Conservation (phyloP, 2,113 vertebrate genomes). For the Grantiella picta region DNA sequence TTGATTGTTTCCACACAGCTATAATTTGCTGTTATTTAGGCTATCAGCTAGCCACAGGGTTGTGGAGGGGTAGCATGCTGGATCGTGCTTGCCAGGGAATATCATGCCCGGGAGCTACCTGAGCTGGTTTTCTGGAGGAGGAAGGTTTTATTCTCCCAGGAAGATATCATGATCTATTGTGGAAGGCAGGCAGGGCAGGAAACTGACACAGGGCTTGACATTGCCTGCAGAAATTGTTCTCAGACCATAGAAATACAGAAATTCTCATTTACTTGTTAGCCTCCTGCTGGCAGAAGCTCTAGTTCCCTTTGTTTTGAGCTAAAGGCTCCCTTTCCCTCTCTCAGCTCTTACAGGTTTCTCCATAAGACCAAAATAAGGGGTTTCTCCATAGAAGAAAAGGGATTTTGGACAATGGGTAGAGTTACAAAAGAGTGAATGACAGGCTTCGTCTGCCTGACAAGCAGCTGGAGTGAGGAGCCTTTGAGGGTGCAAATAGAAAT, state of each 20-base stretch:
- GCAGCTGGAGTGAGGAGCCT: constrained; percentile 49
- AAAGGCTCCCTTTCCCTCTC: constrained; percentile 16
- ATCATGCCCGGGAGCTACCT: neutral
- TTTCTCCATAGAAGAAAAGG: constrained; percentile 5
- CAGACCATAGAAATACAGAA: constrained; percentile 30
- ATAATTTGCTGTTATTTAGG: neutral
- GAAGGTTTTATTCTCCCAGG: constrained; percentile 20
- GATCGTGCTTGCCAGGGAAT: neutral
- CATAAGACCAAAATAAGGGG: constrained; percentile 2
- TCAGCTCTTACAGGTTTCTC: neutral
- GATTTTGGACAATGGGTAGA: neutral
- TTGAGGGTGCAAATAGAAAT: constrained; percentile 37
- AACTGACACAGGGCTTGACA: constrained; percentile 54
- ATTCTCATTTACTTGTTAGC: constrained; percentile 65
- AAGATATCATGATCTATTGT: constrained; percentile 31
- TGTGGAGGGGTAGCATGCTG: neutral
- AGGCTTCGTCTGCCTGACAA: constrained; percentile 34
- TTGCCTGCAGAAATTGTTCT: constrained; percentile 35
- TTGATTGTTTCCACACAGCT: neutral
- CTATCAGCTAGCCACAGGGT: neutral
- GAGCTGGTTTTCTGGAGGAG: neutral
- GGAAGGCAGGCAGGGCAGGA: constrained; percentile 19
- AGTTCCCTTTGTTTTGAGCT: constrained; percentile 57
- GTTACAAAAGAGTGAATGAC: constrained; percentile 49
- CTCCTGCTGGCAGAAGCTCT: constrained; percentile 52